Conservation (phyloP, 1,140 invertebrate genomes). For the Acarapis woodi region DNA sequence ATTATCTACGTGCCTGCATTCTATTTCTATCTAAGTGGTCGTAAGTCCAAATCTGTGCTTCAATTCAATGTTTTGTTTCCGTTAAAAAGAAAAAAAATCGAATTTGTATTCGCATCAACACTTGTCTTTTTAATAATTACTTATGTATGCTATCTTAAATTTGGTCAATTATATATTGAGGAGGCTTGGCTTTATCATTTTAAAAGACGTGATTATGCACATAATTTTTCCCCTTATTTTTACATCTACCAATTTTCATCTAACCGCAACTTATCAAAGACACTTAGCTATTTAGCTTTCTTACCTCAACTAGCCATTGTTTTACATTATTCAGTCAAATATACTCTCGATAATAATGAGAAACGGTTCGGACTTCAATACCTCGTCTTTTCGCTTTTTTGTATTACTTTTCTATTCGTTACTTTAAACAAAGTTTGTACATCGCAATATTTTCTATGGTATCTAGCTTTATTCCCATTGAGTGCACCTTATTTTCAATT, state of each 20-base stretch:
- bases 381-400: conserved; percentile 44
- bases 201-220: conserved; percentile 53
- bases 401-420: conserved; percentile 60
- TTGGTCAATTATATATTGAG: conserved; percentile 60
- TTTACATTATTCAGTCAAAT: conserved; percentile 30
- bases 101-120: conserved; percentile 30
- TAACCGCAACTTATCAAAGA: conserved; percentile 11
- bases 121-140: conserved; percentile 32
- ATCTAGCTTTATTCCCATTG: conserved; percentile 27
- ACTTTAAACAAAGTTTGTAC: conserved; percentile 86
- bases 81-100: conserved; percentile 28
- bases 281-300: conserved; percentile 30
- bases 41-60: background rate
- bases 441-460: conserved; percentile 95
- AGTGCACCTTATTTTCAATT: conserved; percentile 16
- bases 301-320: conserved; percentile 41
- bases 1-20: conserved; percentile 9
- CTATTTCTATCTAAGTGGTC: conserved; percentile 1
- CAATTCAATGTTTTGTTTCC: background rate
- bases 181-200: conserved; percentile 86
- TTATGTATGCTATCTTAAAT: conserved; percentile 33
- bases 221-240: conserved; percentile 93
- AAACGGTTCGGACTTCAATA: background rate
- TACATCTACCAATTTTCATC: conserved; percentile 32
- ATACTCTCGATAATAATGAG: background rate